phyloP scores from a whole-genome alignment of 1,140 invertebrate species.

The Drosophila pseudoobscura region DNA sequence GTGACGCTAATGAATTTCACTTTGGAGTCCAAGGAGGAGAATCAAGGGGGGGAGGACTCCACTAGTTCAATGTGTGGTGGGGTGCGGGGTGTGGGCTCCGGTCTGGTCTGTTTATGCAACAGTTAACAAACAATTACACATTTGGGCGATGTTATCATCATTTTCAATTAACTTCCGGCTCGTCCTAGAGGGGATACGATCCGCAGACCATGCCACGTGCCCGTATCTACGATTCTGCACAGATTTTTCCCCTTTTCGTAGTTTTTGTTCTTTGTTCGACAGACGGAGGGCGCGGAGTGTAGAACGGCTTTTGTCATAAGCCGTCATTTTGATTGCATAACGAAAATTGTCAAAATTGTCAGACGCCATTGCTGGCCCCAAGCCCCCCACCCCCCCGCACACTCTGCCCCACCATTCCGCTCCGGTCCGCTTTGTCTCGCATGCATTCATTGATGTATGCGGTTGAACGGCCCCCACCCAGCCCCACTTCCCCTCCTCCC shows the following conservation, averaged over 20 bases:
- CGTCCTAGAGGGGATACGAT: no score
- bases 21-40: background rate
- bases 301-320: conserved; percentile 37
- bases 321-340: conserved; percentile 75
- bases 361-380: conserved; percentile 23
- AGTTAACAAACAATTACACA: conserved; percentile 66
- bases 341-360: conserved; percentile 79
- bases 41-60: no score
- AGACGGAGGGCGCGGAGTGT: conserved; percentile 9
- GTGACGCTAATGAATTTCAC: conserved; percentile 61
- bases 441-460: conserved; percentile 54
- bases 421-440: conserved; percentile 1
- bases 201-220: no score
- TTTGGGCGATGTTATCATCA: conserved; percentile 63
- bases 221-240: background rate
- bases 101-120: conserved; percentile 15
- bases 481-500: background rate
- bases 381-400: background rate
- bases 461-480: conserved; percentile 7
- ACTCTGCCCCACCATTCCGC: background rate
- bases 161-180: conserved; percentile 68
- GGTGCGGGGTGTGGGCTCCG: no score
- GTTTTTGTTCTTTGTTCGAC: conserved; percentile 20
- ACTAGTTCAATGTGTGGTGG: no score
- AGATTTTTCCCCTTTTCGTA: conserved; percentile 14